These are phyloP conservation scores for Emberiza fucata DNA, from an alignment of 2,113 vertebrate genomes.

Conservation along the genomic window DNA sequence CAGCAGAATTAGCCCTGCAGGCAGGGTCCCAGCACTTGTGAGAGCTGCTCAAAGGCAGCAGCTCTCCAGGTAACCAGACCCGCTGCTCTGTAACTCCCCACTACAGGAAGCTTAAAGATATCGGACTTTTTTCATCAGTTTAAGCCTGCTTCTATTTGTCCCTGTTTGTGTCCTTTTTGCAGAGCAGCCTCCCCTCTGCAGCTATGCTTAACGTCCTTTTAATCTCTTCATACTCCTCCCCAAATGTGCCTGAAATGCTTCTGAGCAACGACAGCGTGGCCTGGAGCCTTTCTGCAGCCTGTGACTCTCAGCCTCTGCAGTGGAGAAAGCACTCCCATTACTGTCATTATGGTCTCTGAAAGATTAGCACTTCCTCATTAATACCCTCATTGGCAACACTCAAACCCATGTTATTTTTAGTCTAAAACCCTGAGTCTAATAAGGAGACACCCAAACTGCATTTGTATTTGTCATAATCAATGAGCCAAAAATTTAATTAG, in stretches of 20 bases:
- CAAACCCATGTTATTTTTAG: constrained; percentile 12
- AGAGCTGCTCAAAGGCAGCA: background rate
- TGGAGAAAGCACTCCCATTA: background rate
- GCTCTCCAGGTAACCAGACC: background rate
- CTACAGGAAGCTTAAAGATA: background rate
- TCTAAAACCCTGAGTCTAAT: background rate
- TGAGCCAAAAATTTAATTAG: constrained; percentile 66
- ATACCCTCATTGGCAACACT: background rate
- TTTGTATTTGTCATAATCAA: constrained; percentile 61
- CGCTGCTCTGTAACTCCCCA: background rate
- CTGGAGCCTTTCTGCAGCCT: background rate
- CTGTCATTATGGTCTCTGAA: background rate
- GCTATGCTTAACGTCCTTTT: background rate
- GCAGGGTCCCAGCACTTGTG: background rate
- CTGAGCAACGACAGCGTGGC: background rate
- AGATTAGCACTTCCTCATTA: constrained; percentile 10
- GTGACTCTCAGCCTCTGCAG: background rate
- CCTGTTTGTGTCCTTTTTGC: background rate
- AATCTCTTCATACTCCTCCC: background rate
- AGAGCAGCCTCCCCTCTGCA: background rate
- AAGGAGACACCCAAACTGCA: background rate
- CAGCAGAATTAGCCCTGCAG: background rate
- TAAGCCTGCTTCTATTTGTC: background rate
- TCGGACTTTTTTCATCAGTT: background rate
- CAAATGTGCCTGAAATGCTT: background rate